phyloP scores from a whole-genome alignment of 2,797 vertebrate genomes.

The Thamnophis elegans region DNA sequence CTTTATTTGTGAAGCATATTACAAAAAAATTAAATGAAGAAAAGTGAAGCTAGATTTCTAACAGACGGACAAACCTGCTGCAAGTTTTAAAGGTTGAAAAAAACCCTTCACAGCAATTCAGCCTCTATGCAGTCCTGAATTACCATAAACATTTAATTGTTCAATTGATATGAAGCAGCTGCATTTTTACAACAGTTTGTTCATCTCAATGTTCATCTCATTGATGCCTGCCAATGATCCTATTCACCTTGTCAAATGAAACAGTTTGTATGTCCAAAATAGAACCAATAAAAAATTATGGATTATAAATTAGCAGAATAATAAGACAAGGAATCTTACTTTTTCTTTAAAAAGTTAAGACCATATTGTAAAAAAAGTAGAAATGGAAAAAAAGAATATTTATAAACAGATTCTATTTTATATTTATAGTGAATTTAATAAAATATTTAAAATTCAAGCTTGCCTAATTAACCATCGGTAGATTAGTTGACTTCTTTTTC shows the following conservation, averaged over 20 bases:
- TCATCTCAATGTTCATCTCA: not conserved
- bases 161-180: not conserved
- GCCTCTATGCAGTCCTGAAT: not conserved
- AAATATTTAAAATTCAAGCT: constrained; percentile 8
- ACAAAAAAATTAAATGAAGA: constrained; percentile 25
- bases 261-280: not conserved
- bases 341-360: not conserved
- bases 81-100: constrained; percentile 19
- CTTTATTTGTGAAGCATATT: constrained; percentile 18
- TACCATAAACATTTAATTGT: not conserved
- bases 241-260: not conserved
- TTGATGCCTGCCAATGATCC: not conserved
- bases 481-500: not conserved
- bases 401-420: not conserved
- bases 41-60: constrained; percentile 12
- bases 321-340: too few relatives aligned
- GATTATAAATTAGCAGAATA: not conserved
- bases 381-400: not conserved
- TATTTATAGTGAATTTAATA: not conserved
- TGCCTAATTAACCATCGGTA: not conserved
- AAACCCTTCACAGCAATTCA: not conserved
- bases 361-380: not conserved
- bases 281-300: not conserved
- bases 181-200: not conserved
- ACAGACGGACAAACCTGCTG: not conserved